Evolutionary conservation across 2,888 invertebrate species (phyloP).

Genomic region (Drosophila kokeensis): DNA sequence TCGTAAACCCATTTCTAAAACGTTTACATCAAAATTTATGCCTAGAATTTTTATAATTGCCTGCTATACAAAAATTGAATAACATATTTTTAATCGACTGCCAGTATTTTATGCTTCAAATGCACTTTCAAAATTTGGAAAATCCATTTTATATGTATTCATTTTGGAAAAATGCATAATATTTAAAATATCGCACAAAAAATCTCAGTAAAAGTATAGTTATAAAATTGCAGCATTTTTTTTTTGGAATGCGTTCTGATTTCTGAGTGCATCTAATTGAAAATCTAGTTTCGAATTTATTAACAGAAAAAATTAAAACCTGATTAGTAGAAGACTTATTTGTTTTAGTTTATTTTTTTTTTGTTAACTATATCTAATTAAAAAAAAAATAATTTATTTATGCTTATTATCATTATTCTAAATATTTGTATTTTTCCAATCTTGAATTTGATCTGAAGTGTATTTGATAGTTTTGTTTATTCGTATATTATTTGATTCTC

Average conservation of each 20-base stretch:
- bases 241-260: not conserved
- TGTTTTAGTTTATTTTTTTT: not conserved
- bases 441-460: slow-evolving; percentile 25
- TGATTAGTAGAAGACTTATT: too few relatives aligned
- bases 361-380: not conserved
- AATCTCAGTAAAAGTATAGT: not conserved
- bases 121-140: not conserved
- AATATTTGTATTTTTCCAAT: not conserved
- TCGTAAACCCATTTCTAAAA: not conserved
- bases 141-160: not conserved
- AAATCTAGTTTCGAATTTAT: not conserved
- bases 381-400: not conserved
- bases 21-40: not conserved
- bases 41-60: not conserved
- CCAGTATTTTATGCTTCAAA: not conserved
- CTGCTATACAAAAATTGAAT: not conserved
- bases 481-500: not conserved
- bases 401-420: not conserved
- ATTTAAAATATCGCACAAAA: not conserved
- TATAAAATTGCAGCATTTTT: not conserved
- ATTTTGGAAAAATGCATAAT: not conserved
- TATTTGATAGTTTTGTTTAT: slow-evolving; percentile 17
- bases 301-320: not conserved
- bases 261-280: not conserved
- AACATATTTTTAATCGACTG: not conserved